phyloP scores from a whole-genome alignment of 2,113 vertebrate genomes.

The Irena cyanogastra region DNA sequence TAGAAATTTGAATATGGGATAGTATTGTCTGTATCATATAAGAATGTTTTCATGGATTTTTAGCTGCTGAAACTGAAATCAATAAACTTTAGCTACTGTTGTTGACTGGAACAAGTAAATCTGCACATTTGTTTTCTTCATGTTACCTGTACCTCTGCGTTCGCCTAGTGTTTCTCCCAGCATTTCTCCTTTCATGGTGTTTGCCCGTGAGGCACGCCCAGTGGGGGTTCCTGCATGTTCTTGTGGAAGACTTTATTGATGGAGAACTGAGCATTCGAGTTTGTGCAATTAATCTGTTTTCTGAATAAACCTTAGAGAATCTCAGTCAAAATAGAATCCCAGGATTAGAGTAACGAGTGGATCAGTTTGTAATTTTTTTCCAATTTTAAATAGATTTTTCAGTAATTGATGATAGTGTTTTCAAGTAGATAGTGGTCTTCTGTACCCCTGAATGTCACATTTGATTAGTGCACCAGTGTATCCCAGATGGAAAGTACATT shows the following conservation, averaged over 20 bases:
- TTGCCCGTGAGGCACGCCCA: not conserved
- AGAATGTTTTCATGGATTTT: conserved; percentile 55
- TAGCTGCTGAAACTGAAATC: conserved; percentile 51
- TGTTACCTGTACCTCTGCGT: not conserved
- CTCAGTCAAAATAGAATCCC: not conserved
- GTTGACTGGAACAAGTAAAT: conserved; percentile 33
- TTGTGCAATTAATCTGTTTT: not conserved
- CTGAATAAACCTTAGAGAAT: not conserved
- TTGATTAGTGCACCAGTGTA: not conserved
- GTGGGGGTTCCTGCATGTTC: not conserved
- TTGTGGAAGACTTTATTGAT: not conserved
- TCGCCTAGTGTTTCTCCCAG: not conserved
- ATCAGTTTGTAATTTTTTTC: not conserved
- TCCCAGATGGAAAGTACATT: not conserved
- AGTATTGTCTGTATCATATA: conserved; percentile 44
- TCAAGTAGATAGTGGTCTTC: not conserved
- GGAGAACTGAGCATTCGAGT: not conserved
- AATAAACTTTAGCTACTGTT: conserved; percentile 53
- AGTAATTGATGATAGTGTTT: not conserved
- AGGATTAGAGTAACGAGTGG: not conserved
- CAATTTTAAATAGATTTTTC: not conserved
- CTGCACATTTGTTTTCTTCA: conserved; percentile 23
- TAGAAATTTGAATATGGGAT: conserved; percentile 18
- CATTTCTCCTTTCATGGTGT: not conserved
- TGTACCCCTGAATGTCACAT: not conserved